These are phyloP conservation scores for Harpagifer antarcticus DNA, from an alignment of 2,797 vertebrate species.

Conservation along the genomic window DNA sequence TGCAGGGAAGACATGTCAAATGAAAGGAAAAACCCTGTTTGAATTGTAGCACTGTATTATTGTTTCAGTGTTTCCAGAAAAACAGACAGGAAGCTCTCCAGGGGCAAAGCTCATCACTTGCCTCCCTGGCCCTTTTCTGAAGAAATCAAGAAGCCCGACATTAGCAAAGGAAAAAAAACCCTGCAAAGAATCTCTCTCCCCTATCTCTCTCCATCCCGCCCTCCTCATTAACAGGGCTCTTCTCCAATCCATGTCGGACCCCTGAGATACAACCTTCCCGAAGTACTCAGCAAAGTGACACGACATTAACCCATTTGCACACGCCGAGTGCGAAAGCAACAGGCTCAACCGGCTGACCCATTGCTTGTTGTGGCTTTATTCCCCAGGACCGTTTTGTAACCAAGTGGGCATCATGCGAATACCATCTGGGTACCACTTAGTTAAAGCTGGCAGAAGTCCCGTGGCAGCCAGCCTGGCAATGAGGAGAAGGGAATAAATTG, in stretches of 20 bases:
- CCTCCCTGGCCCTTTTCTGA: slow-evolving; percentile 53
- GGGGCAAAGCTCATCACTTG: slow-evolving; percentile 70
- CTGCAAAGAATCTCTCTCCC: slow-evolving; percentile 74
- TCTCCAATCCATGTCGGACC: slow-evolving; percentile 87
- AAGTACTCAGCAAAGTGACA: slow-evolving; percentile 88
- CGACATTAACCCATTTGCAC: slow-evolving; percentile 91
- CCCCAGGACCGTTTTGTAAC: slow-evolving; percentile 91
- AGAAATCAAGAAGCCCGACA: slow-evolving; percentile 72
- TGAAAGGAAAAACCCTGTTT: too few species aligned
- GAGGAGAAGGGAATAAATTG: slow-evolving; percentile 96
- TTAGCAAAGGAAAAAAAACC: slow-evolving; percentile 63
- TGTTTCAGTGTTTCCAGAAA: not conserved
- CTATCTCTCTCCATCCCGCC: slow-evolving; percentile 43
- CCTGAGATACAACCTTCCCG: slow-evolving; percentile 87
- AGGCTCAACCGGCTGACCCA: slow-evolving; percentile 91
- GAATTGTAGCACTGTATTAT: too few species aligned
- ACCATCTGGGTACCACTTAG: slow-evolving; percentile 98
- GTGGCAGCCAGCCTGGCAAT: slow-evolving; percentile 93
- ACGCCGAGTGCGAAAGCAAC: slow-evolving; percentile 90
- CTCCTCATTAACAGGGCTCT: slow-evolving; percentile 86
- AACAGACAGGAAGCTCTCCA: slow-evolving; percentile 37
- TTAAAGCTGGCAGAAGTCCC: slow-evolving; percentile 96
- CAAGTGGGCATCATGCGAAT: slow-evolving; percentile 93
- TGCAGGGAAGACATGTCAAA: too few species aligned
- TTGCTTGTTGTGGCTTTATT: slow-evolving; percentile 92